Evolutionary conservation across 1,140 invertebrate genomes (phyloP), one percentile per base, ranked within the genome.

Genomic region (Drosophila pseudoobscura): DNA sequence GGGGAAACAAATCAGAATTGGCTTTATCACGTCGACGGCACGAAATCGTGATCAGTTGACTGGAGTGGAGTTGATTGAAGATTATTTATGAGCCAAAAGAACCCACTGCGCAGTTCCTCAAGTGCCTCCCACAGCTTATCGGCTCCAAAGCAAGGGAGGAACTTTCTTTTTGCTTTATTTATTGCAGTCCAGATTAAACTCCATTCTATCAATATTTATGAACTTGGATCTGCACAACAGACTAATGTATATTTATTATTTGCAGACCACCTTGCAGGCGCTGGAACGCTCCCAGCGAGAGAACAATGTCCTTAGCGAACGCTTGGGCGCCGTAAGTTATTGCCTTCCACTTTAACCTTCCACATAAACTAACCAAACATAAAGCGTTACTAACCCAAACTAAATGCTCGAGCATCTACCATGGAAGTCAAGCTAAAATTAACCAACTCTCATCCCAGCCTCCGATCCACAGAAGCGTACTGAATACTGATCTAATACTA

Each of bases 231-330:
- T 13, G 47, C 49, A 6, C 15, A 8, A 2, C 1, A 53, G 11
- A 39, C 11, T 17, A 11, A n/a, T 9, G 29, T 50, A 6, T 43
- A 9, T 66, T 66, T 29, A 1, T 43, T 68, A 22, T 60, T 80
- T 77, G 22, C 71, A 91, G 90, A 90, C 90, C 61, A 91, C 94
- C 9, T 80, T 94, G 39, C 94, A 94, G 72, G 94, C 94, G 54
- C 76, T 94, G 75, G 93, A 95, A 71, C 93, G 94, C 50, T 92
- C 94, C 17, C 94, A 94, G 69, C 92, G 94, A 49, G 94, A 94
- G 63, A 94, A 94, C 75, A 92, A 94, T 89, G 94, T 94, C 0
- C 92, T 94, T 26, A 94, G 94, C 43, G 94, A 95, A 74, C 87
- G 94, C 50, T 91, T 95, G 64, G 94, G 93, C 29, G 92, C 87